Evolutionary conservation across 2,797 vertebrate genomes (phyloP), one percentile per base, ranked within the genome.

Genomic region (Ficedula albicollis): DNA sequence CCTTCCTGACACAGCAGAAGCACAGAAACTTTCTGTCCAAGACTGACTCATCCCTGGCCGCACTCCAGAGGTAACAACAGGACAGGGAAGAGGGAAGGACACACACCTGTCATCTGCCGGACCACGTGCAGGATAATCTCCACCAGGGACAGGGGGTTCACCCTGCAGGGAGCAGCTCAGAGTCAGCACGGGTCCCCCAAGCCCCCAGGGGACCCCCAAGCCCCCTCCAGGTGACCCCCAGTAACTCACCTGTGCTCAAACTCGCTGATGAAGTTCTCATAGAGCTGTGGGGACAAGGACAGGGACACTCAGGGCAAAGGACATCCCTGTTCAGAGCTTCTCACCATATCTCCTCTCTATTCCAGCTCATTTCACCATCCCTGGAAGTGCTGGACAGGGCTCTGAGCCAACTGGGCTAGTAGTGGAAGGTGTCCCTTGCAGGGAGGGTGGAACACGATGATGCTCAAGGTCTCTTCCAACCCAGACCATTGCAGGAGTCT

Each of bases 251-350:
- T 98, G 98, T 99, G 99, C 95, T 99, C 99, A 84, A 99, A 99
- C 90, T 99, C 99, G 67, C 98, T 98, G 97, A 99, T 98, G 97
- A 99, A 99, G 89, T 99, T 99, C 90, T 99, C 99, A 12, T 99
- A 99, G 27, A 99, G 98, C 99, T 99, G 98, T 1, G 15, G 88
- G 86, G 84, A 77, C 49, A 97, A 90, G 91, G 63, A 89, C 3
- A 92, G 1, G 4, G 3, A 66, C 30, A 48, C 44, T 93, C 49
- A 96, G 13, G 17, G 34, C 48, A 81, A 44, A 7, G 25, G 1
- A 2, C 1, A 20, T 3, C 5, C 30, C 0, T 0, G 5, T 38
- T 32, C 48, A 58, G 66, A 52, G 30, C 21, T 70, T 3, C 36
- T 16, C 5, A 1, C 25, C 2, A 1, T 12, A 11, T 41, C 46